These are phyloP conservation scores for Peromyscus polionotus DNA, from an alignment of 2,113 vertebrate species.

Conservation along the genomic window DNA sequence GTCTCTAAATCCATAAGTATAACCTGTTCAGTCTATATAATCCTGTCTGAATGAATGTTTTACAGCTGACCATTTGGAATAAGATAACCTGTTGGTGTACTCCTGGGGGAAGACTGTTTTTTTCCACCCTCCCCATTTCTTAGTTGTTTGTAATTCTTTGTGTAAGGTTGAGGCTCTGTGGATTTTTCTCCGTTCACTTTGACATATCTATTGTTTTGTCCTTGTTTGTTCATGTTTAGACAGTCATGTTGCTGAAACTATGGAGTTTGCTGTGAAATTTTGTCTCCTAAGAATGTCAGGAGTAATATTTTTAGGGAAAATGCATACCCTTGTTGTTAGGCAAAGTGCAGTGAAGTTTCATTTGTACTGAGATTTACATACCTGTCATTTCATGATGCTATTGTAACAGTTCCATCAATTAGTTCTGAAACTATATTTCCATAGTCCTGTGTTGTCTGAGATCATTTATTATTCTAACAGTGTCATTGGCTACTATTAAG, in stretches of 20 bases:
- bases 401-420: slow-evolving; percentile 37
- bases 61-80: neutral
- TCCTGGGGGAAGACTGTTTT: neutral
- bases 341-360: neutral
- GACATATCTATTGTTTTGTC: neutral
- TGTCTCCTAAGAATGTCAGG: neutral
- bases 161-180: neutral
- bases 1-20: neutral
- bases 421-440: neutral
- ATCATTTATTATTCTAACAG: neutral
- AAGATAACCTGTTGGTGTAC: neutral
- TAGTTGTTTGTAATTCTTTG: neutral
- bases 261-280: neutral
- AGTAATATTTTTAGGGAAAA: neutral
- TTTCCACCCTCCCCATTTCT: neutral
- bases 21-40: neutral
- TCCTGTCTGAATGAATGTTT: neutral
- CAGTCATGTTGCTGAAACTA: neutral
- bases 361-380: slow-evolving; percentile 13
- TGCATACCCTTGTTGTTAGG: neutral
- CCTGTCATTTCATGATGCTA: neutral
- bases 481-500: slow-evolving; percentile 16
- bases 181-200: neutral
- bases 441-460: neutral
- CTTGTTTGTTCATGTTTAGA: neutral